These are phyloP conservation scores for Drosophila ficusphila DNA, from an alignment of 1,140 invertebrate genomes.

Conservation along the genomic window DNA sequence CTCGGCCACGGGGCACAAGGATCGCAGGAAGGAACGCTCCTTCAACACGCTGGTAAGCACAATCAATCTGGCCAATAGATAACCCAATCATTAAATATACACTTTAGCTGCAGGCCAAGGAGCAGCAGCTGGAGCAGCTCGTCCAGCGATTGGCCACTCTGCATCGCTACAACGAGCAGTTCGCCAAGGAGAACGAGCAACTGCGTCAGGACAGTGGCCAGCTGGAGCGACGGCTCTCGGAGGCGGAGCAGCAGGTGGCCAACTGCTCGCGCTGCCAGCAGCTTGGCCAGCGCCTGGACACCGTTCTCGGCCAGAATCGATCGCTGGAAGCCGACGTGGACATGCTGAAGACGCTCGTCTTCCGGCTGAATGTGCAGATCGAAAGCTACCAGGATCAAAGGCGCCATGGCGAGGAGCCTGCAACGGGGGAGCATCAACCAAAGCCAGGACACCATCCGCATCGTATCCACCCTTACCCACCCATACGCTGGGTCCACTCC, in stretches of 20 bases:
- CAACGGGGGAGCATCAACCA: background rate
- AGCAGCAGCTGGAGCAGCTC: slow-evolving; percentile 80
- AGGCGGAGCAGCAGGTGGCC: slow-evolving; percentile 48
- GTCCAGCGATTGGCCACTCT: slow-evolving; percentile 69
- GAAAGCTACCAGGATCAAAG: slow-evolving; percentile 87
- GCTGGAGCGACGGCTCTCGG: slow-evolving; percentile 52
- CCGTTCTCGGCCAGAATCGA: slow-evolving; percentile 84
- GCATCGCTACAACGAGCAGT: slow-evolving; percentile 79
- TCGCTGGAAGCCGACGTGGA: slow-evolving; percentile 86
- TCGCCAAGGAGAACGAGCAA: slow-evolving; percentile 74
- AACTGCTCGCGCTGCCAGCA: slow-evolving; percentile 82
- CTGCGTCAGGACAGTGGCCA: slow-evolving; percentile 48
- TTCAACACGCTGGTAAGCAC: slow-evolving; percentile 66
- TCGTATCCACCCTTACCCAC: slow-evolving; percentile 37
- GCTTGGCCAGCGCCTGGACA: slow-evolving; percentile 74
- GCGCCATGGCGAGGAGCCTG: slow-evolving; percentile 29
- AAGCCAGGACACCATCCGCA: slow-evolving; percentile 11
- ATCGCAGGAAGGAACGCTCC: slow-evolving; percentile 44
- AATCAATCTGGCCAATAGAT: no score
- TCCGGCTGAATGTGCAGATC: slow-evolving; percentile 88
- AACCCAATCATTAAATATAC: background rate
- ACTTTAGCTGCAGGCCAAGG: slow-evolving; percentile 80
- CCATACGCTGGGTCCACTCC: slow-evolving; percentile 86
- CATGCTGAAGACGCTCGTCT: slow-evolving; percentile 89
- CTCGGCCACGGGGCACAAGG: slow-evolving; percentile 13